Evolutionary conservation across 2,797 vertebrate genomes (phyloP), one percentile per base, ranked within the genome.

Genomic region (Hyperoplus immaculatus): DNA sequence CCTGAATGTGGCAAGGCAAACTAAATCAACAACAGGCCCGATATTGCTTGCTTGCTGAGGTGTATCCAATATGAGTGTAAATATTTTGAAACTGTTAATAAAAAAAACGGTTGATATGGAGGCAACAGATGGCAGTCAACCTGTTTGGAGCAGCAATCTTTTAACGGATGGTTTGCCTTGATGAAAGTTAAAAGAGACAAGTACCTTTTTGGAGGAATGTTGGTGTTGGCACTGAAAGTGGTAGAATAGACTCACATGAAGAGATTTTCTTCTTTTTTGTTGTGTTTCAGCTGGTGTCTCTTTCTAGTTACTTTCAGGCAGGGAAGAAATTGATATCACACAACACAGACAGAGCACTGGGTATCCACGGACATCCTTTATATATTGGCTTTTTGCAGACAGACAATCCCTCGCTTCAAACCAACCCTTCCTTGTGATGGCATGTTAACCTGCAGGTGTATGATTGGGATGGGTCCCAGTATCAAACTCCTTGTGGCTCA

Each of bases 391-490:
- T 69, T 77, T 75, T 68, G 84, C 85, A 83, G 80, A 76, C 75
- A 89, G 80, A 81, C 87, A 89, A 74, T 29, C 29, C 78, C 79
- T 79, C 3, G 21, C 85, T 86, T 91, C 86, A 89, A 90, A 94
- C 85, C 85, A 89, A 88, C 69, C 70, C 67, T 51, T 84, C 50
- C 67, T 82, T 89, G 83, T 87, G 88, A 93, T 90, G 87, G 80
- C 59, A 67, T 42, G 58, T 81, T 88, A 87, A 92, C 93, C 93
- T 93, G 85, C 71, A 88, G 92, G 89, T 89, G 81, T 86, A 61
- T 51, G 87, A 85, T 83, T 87, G 78, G 82, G 68, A 85, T 82
- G 80, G 81, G 62, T 78, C 79, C 76, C 88, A 86, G 72, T 89
- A 89, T 90, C 86, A 84, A 60, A 82, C 81, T 85, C 78, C 59